Evolutionary conservation across 23 tunicate genomes (phyloP).

Genomic region (Trididemnum nubilum): DNA sequence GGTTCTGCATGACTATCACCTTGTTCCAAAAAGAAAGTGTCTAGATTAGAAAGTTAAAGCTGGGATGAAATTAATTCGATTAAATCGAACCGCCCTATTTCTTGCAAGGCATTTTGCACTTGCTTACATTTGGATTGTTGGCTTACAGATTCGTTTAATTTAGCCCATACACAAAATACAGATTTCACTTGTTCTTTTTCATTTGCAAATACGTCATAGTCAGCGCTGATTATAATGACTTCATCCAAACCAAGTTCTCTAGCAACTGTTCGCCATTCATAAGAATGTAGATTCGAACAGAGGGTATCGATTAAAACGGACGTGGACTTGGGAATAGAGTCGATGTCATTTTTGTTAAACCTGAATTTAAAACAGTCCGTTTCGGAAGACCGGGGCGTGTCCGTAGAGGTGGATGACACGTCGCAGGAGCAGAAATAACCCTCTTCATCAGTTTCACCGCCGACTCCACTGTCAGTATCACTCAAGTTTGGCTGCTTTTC

Average conservation of each 20-base stretch:
- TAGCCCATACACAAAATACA: slow-evolving; percentile 53
- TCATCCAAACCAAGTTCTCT: slow-evolving; percentile 62
- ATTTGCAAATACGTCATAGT: slow-evolving; percentile 49
- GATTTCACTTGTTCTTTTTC: slow-evolving; percentile 40
- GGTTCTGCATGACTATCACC: too few species aligned
- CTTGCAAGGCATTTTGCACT: slow-evolving; percentile 22
- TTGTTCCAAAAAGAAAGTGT: too few species aligned
- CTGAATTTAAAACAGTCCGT: background rate
- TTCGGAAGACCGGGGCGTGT: background rate
- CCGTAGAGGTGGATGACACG: background rate
- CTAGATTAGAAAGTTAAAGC: too few species aligned
- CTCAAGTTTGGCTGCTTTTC: background rate
- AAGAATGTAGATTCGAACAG: slow-evolving; percentile 22
- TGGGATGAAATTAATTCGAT: background rate
- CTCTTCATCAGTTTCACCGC: slow-evolving; percentile 45
- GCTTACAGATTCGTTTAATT: background rate
- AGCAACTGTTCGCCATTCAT: slow-evolving; percentile 72
- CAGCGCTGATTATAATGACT: slow-evolving; percentile 54
- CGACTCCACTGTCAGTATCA: slow-evolving; percentile 58
- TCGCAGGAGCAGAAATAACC: background rate
- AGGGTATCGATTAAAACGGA: slow-evolving; percentile 27
- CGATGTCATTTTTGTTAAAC: background rate
- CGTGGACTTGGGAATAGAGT: background rate
- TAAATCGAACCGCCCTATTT: slow-evolving; percentile 49
- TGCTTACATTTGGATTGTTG: background rate